These are phyloP conservation scores for Sarcophaga variegata DNA, from an alignment of 2,888 invertebrate species.

Conservation along the genomic window DNA sequence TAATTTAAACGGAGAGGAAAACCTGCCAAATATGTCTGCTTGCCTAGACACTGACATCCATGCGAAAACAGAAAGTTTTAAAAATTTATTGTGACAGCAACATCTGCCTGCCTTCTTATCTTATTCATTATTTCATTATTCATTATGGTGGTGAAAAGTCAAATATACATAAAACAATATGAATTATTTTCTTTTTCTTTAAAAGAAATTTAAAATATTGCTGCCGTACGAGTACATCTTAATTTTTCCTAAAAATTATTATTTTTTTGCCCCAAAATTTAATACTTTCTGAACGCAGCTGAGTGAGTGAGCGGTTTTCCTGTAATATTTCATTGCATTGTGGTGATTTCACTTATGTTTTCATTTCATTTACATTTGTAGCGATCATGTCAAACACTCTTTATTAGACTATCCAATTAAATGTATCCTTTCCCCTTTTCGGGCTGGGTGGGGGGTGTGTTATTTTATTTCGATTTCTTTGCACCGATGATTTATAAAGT, in stretches of 20 bases:
- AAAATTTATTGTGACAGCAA: conserved; percentile 26
- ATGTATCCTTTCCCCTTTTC: not conserved
- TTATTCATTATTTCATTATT: too few relatives aligned
- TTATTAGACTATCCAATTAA: not conserved
- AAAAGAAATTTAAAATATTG: conserved; percentile 6
- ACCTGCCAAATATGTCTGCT: too few relatives aligned
- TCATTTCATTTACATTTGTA: not conserved
- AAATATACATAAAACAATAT: not conserved
- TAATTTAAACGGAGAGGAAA: too few relatives aligned
- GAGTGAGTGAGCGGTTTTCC: not conserved
- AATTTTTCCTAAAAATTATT: too few relatives aligned
- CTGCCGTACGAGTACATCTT: too few relatives aligned
- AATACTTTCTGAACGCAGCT: not conserved
- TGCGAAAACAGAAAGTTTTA: not conserved
- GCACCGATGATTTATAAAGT: not conserved
- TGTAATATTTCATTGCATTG: not conserved
- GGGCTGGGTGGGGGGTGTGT: too few relatives aligned
- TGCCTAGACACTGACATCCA: not conserved
- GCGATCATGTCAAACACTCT: conserved; percentile 27
- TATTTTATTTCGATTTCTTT: not conserved
- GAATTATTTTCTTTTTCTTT: not conserved
- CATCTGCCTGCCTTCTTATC: not conserved
- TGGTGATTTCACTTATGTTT: not conserved
- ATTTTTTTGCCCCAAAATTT: not conserved
- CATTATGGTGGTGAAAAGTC: too few relatives aligned